These are phyloP conservation scores for Ascidia mentula DNA, from an alignment of 23 tunicate species.

Conservation along the genomic window DNA sequence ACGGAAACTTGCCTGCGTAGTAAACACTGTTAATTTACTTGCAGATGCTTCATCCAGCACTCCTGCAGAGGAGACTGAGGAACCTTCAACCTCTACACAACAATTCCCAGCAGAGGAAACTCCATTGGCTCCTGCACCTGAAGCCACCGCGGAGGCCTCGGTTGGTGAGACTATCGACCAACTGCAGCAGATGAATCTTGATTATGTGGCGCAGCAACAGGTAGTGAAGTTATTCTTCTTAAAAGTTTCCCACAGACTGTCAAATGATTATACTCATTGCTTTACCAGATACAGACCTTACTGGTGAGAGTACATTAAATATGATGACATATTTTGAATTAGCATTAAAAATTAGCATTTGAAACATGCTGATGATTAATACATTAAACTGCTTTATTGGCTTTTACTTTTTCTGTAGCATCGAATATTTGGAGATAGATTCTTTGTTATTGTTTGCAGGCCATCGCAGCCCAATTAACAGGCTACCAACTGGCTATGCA, in stretches of 20 bases:
- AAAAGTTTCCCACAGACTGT: background rate
- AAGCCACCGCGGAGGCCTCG: background rate
- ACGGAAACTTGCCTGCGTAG: too few relatives aligned
- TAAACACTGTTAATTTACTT: too few relatives aligned
- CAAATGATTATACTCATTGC: conserved; percentile 22
- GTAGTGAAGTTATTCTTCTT: conserved; percentile 3
- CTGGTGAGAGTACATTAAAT: background rate
- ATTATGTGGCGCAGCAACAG: conserved; percentile 44
- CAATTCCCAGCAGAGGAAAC: background rate
- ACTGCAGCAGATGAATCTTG: conserved; percentile 43
- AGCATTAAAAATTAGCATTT: too few relatives aligned
- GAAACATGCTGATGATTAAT: too few relatives aligned
- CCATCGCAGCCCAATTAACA: conserved; percentile 36
- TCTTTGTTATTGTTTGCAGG: background rate
- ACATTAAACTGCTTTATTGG: too few relatives aligned
- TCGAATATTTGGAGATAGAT: background rate
- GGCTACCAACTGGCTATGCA: conserved; percentile 47
- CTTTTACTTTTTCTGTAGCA: background rate
- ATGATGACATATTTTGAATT: conserved; percentile 4
- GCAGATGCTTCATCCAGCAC: background rate
- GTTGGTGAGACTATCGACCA: conserved; percentile 32
- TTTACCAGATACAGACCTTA: conserved; percentile 30
- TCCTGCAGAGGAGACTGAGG: background rate
- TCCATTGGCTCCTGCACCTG: background rate
- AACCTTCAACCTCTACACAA: background rate